These are phyloP conservation scores for Scyliorhinus canicula DNA, from an alignment of 2,797 vertebrate species.

Conservation along the genomic window DNA sequence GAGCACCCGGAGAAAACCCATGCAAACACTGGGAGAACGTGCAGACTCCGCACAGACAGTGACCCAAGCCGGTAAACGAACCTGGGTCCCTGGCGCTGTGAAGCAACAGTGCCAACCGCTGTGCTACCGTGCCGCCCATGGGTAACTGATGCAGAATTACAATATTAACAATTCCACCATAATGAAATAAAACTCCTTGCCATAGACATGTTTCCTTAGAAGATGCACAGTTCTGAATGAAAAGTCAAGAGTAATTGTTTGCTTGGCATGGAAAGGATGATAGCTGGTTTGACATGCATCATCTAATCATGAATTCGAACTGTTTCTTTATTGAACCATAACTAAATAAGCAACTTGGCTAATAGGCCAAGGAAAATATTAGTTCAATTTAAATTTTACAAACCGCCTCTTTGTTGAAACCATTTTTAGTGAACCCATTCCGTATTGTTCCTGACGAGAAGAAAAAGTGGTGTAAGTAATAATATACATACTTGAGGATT, in stretches of 20 bases:
- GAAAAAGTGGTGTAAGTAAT: background rate
- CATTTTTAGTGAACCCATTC: background rate
- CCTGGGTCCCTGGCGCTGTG: too few relatives aligned
- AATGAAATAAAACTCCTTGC: background rate
- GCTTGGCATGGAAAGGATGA: background rate
- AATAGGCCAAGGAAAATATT: background rate
- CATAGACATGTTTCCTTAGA: background rate
- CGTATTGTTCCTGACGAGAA: background rate
- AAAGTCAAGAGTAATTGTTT: background rate
- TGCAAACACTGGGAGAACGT: too few relatives aligned
- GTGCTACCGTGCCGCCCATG: too few relatives aligned
- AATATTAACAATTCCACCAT: background rate
- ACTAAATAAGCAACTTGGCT: background rate
- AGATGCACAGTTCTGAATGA: background rate
- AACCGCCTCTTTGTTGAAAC: background rate
- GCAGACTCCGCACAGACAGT: too few relatives aligned
- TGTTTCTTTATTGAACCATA: background rate
- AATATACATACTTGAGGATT: background rate
- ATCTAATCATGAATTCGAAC: background rate
- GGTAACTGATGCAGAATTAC: background rate
- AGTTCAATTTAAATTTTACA: background rate
- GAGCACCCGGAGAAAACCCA: too few relatives aligned
- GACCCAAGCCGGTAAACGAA: too few relatives aligned
- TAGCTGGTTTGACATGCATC: background rate
- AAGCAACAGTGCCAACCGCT: too few relatives aligned